Evolutionary conservation across 1,140 invertebrate genomes (phyloP), one percentile per base, ranked within the genome.

Genomic region (Ericerus pela): DNA sequence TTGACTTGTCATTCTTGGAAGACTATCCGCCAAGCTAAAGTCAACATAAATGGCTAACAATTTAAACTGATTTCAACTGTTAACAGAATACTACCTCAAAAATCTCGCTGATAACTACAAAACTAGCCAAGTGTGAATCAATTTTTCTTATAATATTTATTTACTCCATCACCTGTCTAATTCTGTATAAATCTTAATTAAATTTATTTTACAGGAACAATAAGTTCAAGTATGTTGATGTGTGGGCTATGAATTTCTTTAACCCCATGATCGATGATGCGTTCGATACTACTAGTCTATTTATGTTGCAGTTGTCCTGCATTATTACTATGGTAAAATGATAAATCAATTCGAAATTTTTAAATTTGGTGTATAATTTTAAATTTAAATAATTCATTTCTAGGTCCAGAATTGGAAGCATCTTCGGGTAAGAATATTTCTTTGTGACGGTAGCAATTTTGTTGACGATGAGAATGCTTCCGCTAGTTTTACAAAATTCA

Each of bases 231-330:
- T 94, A 84, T 68, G 94, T 99, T 56, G 96, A 99, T 71, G 91
- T 98, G 12, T 99, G 95, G 95, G 89, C 95, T 10, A 80, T 93
- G 0, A 91, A 96, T 66, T 81, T 91, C 58, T 80, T 92, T 59
- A 75, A 80, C 62, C 86, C 87, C 5, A 77, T 76, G 1, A 76
- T 80, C 61, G 78, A 82, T 56, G 82, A 88, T 66, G 76, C 79
- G 2, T 90, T 90, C 68, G 86, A 89, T 55, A 84, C 82, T 62
- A 90, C 82, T 36, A 91, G 82, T 60, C 73, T 98, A 51, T 99
- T 99, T 70, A 85, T 96, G 76, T 80, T 99, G 64, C 96, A 99
- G 70, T 69, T 99, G 47, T 92, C 94, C 1, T 96, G 94, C 63
- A 96, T 99, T 56, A 79, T 97, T 16, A 88, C 93, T 63, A 99